Conservation (phyloP, 2,888 invertebrate genomes). For the Drosophila nr. perissopoda region DNA sequence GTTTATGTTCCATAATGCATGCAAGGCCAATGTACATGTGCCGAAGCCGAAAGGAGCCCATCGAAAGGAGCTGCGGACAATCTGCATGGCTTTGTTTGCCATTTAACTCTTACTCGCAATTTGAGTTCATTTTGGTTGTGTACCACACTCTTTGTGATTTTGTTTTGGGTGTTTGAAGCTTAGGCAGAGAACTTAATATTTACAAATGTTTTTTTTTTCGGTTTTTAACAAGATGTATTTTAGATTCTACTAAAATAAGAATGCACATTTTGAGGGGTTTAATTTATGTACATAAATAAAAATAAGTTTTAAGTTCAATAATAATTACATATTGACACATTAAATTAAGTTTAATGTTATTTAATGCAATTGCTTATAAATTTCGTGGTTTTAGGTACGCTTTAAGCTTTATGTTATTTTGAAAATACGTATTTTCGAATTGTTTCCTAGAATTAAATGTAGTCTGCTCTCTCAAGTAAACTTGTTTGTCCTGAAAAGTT, state of each 20-base stretch:
- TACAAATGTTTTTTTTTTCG: not conserved
- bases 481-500: constrained; percentile 8
- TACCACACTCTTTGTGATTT: not conserved
- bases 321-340: not conserved
- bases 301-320: not conserved
- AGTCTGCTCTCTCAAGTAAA: not conserved
- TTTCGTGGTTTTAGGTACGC: not conserved
- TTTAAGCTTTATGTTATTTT: not conserved
- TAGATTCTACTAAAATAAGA: not conserved
- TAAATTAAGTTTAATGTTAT: not conserved
- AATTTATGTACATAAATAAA: not conserved
- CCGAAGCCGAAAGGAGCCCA: not conserved
- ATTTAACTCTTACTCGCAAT: constrained; percentile 26
- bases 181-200: not conserved
- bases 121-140: constrained; percentile 2
- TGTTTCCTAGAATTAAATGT: not conserved
- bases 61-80: not conserved
- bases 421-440: not conserved
- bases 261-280: not conserved
- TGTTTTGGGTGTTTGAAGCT: not conserved
- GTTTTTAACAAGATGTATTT: not conserved
- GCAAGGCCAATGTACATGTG: constrained; percentile 39
- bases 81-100: constrained; percentile 11
- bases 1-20: constrained; percentile 67
- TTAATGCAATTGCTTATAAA: not conserved